Percentiles rank a stretch among this genome's conserved stretches.
Evolutionary conservation across 1,140 invertebrate species (phyloP).

Genomic region (Amyelois transitella): DNA sequence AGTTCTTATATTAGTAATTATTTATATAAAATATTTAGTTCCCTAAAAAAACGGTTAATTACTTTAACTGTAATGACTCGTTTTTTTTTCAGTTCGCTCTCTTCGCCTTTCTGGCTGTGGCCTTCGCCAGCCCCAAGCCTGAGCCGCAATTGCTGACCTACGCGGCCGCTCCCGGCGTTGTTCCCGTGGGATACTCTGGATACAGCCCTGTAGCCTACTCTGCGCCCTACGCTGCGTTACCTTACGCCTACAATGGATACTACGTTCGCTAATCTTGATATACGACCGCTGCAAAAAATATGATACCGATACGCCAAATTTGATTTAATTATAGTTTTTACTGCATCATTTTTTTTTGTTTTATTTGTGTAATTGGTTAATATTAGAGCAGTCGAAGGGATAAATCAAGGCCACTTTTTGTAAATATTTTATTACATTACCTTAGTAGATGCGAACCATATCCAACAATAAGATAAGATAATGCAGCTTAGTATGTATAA

Average conservation of each 20-base stretch:
- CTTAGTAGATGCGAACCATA: too few relatives aligned
- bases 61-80: too few relatives aligned
- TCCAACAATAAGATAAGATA: too few relatives aligned
- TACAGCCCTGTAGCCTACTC: conserved; percentile 32
- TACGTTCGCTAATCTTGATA: conserved; percentile 28
- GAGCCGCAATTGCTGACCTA: conserved; percentile 45
- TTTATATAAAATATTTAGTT: too few relatives aligned
- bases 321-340: conserved; percentile 32
- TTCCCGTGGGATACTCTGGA: conserved; percentile 22
- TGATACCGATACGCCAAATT: conserved; percentile 28
- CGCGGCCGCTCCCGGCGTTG: conserved; percentile 24
- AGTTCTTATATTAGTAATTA: too few relatives aligned
- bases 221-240: conserved; percentile 34
- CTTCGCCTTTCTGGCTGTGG: conserved; percentile 69
- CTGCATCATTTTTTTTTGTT: conserved; percentile 29
- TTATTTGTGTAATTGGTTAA: conserved; percentile 11
- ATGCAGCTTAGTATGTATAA: too few relatives aligned
- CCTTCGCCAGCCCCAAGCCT: conserved; percentile 68
- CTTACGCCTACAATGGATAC: conserved; percentile 61
- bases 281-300: background rate
- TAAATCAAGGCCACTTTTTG: background rate
- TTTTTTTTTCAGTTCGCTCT: conserved; percentile 60
- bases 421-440: background rate
- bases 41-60: too few relatives aligned
- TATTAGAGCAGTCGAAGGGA: background rate